Evolutionary conservation across 2,888 invertebrate genomes (phyloP), one percentile per base, ranked within the genome.

Genomic region (Gonocerus acuteangulatus): DNA sequence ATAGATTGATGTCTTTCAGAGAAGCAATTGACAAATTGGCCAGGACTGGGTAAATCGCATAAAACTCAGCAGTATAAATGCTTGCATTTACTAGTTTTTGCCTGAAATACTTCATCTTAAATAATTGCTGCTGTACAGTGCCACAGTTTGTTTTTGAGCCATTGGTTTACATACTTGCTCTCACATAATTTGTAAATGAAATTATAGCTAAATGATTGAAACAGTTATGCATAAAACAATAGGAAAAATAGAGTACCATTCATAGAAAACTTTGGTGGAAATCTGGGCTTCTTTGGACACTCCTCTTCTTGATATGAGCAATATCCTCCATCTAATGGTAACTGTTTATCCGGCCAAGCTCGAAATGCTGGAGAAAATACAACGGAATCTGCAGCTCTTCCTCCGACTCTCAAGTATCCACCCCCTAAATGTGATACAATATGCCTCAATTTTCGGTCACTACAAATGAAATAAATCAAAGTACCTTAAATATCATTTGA

Each of bases 371-470:
- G 65, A 15, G 60, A 57, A 42, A 65, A 65, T 4, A 64, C 52
- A 2, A 65, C 36, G 9, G 54, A 48, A 57, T 65, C 63, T 9
- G 64, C 63, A 15, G 63, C 63, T n/a, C 44, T 65, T 18, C 65
- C 65, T 15, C 65, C 65, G 36, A 65, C 27, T 19, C 65, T 21
- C 27, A 65, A 54, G 18, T 65, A 65, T 11, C 65, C 65, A 27
- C 65, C 65, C 9, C 60, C 49, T 47, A 65, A 48, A 27, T 65
- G 65, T 15, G 61, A 54, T 39, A 65, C 49, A 3, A 48, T 51
- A 3, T 49, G 48, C 2, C 44, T 52, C 27, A 65, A 56, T 19
- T 32, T 60, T 23, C 36, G 21, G 44, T 65, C 58, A 39, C 65
- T 65, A 51, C 23, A 15, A 39, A 27, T 4, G 9, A 27, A 27